Percentiles rank a stretch among this genome's conserved stretches.
Evolutionary conservation across 1,140 invertebrate genomes (phyloP).

Genomic region (Zaprionus nigranus): DNA sequence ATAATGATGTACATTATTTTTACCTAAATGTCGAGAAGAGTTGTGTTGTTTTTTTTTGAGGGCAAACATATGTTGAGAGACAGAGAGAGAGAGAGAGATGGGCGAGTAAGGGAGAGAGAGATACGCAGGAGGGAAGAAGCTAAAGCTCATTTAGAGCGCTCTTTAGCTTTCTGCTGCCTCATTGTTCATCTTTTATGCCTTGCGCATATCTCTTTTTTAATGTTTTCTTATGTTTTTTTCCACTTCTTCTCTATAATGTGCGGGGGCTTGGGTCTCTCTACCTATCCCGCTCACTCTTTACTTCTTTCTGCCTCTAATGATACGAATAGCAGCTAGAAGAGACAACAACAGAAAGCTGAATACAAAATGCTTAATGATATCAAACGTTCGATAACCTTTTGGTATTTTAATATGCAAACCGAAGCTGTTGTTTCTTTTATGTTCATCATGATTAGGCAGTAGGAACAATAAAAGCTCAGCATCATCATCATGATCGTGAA

Average conservation of each 20-base stretch:
- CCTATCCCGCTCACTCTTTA: neutral
- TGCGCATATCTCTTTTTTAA: constrained; percentile 49
- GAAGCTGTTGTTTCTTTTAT: constrained; percentile 30
- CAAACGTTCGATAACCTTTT: constrained; percentile 84
- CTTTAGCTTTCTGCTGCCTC: constrained; percentile 68
- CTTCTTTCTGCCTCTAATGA: constrained; percentile 29
- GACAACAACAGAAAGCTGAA: constrained; percentile 42
- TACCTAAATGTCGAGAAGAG: constrained; percentile 1
- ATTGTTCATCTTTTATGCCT: constrained; percentile 75
- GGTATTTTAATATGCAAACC: constrained; percentile 81
- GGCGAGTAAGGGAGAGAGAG: constrained; percentile 3
- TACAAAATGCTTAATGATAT: constrained; percentile 80
- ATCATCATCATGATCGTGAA: constrained; percentile 51
- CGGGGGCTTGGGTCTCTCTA: constrained; percentile 29
- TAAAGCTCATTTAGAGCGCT: constrained; percentile 29
- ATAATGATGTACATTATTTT: neutral
- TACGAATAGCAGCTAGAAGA: constrained; percentile 20
- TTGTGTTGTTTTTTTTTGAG: too few relatives aligned
- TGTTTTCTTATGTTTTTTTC: constrained; percentile 14
- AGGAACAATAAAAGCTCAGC: constrained; percentile 66
- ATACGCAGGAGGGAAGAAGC: too few relatives aligned
- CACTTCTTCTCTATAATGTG: constrained; percentile 25
- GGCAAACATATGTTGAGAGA: too few relatives aligned
- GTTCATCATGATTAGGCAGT: constrained; percentile 42
- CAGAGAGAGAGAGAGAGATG: constrained; percentile 2